Evolutionary conservation across 2,797 vertebrate species (phyloP).

Genomic region (Podargus strigoides): DNA sequence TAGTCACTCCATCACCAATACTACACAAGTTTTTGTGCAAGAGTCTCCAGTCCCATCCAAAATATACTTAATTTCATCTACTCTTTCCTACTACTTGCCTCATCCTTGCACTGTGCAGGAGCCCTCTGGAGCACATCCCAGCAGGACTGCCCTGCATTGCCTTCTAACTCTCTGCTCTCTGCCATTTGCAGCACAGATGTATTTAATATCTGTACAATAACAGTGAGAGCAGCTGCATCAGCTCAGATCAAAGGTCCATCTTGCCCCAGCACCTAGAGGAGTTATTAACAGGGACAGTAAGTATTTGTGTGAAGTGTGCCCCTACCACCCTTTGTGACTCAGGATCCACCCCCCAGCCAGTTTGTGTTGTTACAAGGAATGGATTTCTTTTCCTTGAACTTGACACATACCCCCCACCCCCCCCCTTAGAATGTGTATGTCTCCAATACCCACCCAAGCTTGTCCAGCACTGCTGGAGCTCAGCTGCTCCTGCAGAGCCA

Average conservation of each 20-base stretch:
- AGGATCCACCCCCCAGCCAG: background rate
- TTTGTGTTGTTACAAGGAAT: background rate
- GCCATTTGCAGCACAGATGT: rapidly evolving
- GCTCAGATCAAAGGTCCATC: background rate
- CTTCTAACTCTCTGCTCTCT: background rate
- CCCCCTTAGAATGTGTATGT: rapidly evolving
- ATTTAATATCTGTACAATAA: too few species aligned
- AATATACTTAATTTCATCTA: rapidly evolving
- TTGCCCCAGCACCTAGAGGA: background rate
- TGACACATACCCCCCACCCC: too few species aligned
- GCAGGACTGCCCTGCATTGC: rapidly evolving
- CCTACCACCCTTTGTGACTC: background rate
- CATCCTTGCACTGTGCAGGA: background rate
- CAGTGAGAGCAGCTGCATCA: background rate
- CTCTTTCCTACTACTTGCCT: background rate
- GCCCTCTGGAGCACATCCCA: background rate
- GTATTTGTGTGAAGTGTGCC: background rate
- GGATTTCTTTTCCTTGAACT: background rate
- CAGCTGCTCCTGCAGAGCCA: background rate
- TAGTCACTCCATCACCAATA: background rate
- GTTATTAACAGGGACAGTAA: too few species aligned
- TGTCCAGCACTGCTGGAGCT: background rate
- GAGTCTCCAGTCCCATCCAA: background rate
- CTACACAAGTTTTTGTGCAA: background rate
- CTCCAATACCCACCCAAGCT: rapidly evolving